Evolutionary conservation across 2,113 vertebrate species (phyloP).

Genomic region (Protobothrops flavoviridis): DNA sequence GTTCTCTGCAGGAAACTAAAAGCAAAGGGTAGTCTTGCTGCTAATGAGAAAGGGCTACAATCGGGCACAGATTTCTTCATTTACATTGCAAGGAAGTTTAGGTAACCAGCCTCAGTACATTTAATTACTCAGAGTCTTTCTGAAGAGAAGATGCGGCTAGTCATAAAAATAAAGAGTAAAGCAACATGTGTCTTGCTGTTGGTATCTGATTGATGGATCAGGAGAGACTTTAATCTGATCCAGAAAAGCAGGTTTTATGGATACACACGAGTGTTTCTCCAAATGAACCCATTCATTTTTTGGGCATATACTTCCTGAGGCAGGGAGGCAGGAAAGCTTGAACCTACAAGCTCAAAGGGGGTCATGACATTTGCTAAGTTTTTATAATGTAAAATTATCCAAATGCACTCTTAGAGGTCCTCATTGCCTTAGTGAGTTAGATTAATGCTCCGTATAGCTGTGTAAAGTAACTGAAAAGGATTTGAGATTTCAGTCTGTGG

Average conservation of each 20-base stretch:
- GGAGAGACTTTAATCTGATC: neutral
- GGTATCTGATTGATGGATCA: neutral
- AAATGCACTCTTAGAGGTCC: neutral
- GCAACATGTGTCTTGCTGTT: neutral
- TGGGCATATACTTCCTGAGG: neutral
- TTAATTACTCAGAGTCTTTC: neutral
- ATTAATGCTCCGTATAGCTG: neutral
- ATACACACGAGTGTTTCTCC: neutral
- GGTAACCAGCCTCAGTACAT: neutral
- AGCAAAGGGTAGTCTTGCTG: neutral
- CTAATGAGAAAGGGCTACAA: neutral
- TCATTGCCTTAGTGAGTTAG: neutral
- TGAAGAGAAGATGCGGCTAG: neutral
- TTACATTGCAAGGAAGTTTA: neutral
- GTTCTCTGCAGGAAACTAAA: neutral
- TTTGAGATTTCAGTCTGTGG: neutral
- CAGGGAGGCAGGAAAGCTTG: neutral
- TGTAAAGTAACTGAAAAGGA: neutral
- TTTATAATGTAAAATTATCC: neutral
- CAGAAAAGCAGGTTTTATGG: neutral
- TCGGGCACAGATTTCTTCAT: no score
- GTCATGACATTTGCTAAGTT: neutral
- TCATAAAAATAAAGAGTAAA: neutral
- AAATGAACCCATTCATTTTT: neutral
- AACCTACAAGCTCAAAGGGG: neutral